Conservation (phyloP, 2,113 vertebrate genomes). For the Urocolius indicus region DNA sequence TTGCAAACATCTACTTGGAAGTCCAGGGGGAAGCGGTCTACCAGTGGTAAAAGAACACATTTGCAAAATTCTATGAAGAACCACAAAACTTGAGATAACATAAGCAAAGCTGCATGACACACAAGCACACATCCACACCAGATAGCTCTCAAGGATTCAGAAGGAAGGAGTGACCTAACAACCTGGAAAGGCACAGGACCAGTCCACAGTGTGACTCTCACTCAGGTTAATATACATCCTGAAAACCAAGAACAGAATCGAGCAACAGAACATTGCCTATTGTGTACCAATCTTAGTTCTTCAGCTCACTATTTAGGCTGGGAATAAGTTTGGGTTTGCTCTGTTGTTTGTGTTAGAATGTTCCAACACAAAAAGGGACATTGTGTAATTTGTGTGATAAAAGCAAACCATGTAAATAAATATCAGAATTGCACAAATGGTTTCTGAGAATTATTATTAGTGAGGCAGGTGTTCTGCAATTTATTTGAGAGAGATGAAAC, state of each 20-base stretch:
- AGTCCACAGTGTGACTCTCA: not conserved
- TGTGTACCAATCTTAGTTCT: not conserved
- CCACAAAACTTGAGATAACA: not conserved
- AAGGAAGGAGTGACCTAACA: not conserved
- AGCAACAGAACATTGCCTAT: not conserved
- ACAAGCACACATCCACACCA: not conserved
- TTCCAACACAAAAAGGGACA: not conserved
- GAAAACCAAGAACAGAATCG: not conserved
- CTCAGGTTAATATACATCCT: not conserved
- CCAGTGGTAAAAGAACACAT: not conserved
- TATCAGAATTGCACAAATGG: not conserved
- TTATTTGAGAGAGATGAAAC: not conserved
- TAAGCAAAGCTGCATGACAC: not conserved
- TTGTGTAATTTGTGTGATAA: not conserved
- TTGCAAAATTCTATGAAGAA: not conserved
- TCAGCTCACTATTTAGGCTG: not conserved
- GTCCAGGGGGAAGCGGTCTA: not conserved
- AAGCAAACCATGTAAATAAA: constrained; percentile 1
- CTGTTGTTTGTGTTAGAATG: not conserved
- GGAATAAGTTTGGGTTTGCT: not conserved
- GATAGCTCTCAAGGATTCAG: not conserved
- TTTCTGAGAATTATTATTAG: constrained; percentile 19
- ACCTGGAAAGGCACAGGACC: not conserved
- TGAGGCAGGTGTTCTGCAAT: not conserved
- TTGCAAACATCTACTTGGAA: not conserved